These are phyloP conservation scores for Colinus virginianus DNA, from an alignment of 2,113 vertebrate genomes.

Conservation along the genomic window DNA sequence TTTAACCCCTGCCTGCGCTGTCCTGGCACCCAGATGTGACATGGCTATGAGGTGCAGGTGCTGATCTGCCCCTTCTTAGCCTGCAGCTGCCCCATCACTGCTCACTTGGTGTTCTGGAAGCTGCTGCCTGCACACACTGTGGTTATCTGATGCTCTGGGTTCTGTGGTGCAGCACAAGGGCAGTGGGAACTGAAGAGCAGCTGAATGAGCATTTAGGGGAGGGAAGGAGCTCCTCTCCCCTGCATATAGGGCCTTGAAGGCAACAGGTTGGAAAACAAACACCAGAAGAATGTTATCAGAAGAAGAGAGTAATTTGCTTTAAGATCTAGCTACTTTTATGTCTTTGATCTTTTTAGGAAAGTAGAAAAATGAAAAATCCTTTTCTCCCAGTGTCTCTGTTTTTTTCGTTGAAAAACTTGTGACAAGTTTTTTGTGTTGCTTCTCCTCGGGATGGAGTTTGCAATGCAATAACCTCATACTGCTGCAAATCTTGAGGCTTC, in stretches of 20 bases:
- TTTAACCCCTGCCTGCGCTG: not conserved
- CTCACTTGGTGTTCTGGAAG: rapidly evolving
- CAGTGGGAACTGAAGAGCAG: not conserved
- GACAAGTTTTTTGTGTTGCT: not conserved
- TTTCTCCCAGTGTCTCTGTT: not conserved
- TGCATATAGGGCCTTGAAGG: not conserved
- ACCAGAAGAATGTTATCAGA: not conserved
- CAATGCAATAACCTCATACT: conserved; percentile 13
- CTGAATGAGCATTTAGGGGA: not conserved
- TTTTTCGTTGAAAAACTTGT: not conserved
- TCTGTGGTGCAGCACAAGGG: not conserved
- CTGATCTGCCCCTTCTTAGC: not conserved
- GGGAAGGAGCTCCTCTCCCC: not conserved
- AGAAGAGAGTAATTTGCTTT: not conserved
- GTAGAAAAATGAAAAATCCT: rapidly evolving
- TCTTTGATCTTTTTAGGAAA: not conserved
- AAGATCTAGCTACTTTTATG: not conserved
- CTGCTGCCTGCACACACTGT: not conserved
- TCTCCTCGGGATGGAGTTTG: not conserved
- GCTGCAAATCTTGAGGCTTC: conserved; percentile 11
- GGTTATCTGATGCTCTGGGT: not conserved
- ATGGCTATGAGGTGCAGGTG: not conserved
- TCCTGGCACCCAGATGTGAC: rapidly evolving
- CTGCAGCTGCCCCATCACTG: not conserved
- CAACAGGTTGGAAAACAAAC: conserved; percentile 23